Conservation (phyloP, 2,797 vertebrate genomes). For the Cyclopterus lumpus region DNA sequence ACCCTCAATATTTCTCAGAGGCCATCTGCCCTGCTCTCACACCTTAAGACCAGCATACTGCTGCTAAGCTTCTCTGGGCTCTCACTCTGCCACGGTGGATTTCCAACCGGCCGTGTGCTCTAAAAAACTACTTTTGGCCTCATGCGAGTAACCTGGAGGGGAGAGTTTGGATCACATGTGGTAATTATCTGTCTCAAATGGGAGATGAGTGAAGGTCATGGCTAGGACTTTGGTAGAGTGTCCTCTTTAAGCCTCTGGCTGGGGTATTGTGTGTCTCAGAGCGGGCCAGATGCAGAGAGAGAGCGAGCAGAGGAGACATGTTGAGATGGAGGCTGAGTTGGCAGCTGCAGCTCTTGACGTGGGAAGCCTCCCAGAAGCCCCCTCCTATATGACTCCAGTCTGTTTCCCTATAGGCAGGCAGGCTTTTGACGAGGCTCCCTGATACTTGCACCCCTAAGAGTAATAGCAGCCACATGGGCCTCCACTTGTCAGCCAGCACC, state of each 20-base stretch:
- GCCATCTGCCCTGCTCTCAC: slow-evolving; percentile 53
- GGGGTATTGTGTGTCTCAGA: slow-evolving; percentile 36
- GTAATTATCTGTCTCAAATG: slow-evolving; percentile 59
- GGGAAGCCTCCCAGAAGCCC: slow-evolving; percentile 55
- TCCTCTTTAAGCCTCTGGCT: slow-evolving; percentile 42
- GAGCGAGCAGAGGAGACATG: slow-evolving; percentile 46
- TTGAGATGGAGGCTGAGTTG: slow-evolving; percentile 51
- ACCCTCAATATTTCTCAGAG: slow-evolving; percentile 24
- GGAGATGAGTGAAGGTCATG: slow-evolving; percentile 57
- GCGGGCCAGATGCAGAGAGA: slow-evolving; percentile 26
- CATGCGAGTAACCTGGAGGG: slow-evolving; percentile 32
- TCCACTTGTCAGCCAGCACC: slow-evolving; percentile 46
- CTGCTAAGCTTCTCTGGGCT: slow-evolving; percentile 42
- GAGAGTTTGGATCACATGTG: slow-evolving; percentile 43
- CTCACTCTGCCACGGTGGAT: slow-evolving; percentile 41
- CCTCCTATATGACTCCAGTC: slow-evolving; percentile 49
- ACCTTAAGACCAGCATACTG: slow-evolving; percentile 51
- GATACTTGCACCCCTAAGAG: slow-evolving; percentile 61
- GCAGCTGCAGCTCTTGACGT: slow-evolving; percentile 65
- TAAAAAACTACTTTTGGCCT: slow-evolving; percentile 27
- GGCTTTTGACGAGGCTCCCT: slow-evolving; percentile 75
- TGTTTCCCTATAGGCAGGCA: slow-evolving; percentile 48
- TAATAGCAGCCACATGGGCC: slow-evolving; percentile 77
- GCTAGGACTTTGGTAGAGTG: slow-evolving; percentile 31
- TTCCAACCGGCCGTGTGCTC: slow-evolving; percentile 25